phyloP scores from a whole-genome alignment of 2,888 invertebrate species.

The Pyrochroa serraticornis region DNA sequence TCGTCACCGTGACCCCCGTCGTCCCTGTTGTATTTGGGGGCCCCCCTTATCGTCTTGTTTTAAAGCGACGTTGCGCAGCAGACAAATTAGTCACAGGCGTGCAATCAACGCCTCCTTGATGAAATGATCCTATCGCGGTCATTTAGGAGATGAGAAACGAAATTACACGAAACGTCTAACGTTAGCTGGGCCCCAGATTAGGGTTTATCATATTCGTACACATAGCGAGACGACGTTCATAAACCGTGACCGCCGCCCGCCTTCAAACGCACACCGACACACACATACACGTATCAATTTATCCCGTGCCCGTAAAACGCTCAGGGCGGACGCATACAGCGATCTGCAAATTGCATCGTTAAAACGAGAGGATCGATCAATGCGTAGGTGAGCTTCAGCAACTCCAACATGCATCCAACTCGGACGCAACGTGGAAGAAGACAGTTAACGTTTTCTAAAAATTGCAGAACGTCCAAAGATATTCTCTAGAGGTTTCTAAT shows the following conservation, averaged over 20 bases:
- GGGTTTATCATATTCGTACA: slow-evolving; percentile 13
- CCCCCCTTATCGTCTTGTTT: slow-evolving; percentile 1
- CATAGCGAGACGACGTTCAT: slow-evolving; percentile 3
- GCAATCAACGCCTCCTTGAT: slow-evolving; percentile 31
- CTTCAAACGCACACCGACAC: slow-evolving; percentile 16
- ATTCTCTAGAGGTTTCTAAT: no score
- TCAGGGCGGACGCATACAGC: slow-evolving; percentile 10
- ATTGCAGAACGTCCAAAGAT: no score
- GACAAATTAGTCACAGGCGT: slow-evolving; percentile 30
- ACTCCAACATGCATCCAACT: no score
- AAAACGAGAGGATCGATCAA: slow-evolving; percentile 36
- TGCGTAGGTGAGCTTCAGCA: slow-evolving; percentile 21
- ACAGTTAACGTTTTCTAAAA: no score
- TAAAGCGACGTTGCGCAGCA: slow-evolving; percentile 15
- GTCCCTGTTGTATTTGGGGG: no score
- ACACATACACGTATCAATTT: slow-evolving; percentile 16
- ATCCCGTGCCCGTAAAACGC: slow-evolving; percentile 13
- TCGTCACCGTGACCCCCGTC: slow-evolving; percentile 3
- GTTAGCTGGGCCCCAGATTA: slow-evolving; percentile 14
- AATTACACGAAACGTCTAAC: slow-evolving; percentile 22
- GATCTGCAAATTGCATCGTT: slow-evolving; percentile 39
- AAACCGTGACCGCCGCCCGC: slow-evolving; percentile 14
- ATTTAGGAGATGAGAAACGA: slow-evolving; percentile 28
- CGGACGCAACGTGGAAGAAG: no score
- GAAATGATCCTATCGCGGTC: slow-evolving; percentile 30